Evolutionary conservation across 2,113 vertebrate species (phyloP), one percentile per base, ranked within the genome.

Genomic region (Oryzias curvinotus): DNA sequence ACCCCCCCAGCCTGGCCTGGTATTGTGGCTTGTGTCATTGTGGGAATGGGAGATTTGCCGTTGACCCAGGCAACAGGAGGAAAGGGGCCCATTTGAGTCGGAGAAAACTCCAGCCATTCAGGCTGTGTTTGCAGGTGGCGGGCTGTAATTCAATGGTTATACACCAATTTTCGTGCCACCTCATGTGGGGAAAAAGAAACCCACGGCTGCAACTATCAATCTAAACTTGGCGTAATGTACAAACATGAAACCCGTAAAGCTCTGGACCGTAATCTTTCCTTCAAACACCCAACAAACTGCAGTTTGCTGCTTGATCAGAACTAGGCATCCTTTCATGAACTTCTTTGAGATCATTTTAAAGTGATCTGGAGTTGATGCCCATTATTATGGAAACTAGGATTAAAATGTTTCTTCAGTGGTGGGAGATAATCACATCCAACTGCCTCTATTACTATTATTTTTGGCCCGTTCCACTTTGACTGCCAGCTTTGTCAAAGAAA

Each of bases 51-150:
- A 79, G 77, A 72, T 86, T 87, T 79, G 53, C 80, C 28, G 78
- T 89, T 89, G 85, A 87, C 77, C 78, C 59, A 76, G 77, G 65
- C 85, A 77, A 88, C 83, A 73, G 70, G 75, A 82, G 57, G 67
- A 62, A 81, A 68, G 64, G 75, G 76, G 73, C 73, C 73, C 48
- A 75, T 46, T 62, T 83, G 57, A 82, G 77, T 90, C 77, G 68
- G 58, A 68, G 52, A 41, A 26, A 36, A 36, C 36, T 36, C 12
- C 60, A 51, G 61, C 71, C 54, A 80, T 82, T 82, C 67, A 78
- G 65, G 62, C 72, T 68, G 7, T 78, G 73, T 76, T 74, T 75
- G 77, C 83, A 75, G 73, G 70, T 52, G 62, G 68, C 23, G 12
- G 66, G 50, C 57, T 57, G 55, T 47, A 55, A 80, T 70, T 77